Percentiles rank a stretch among this genome's conserved stretches.
These are phyloP conservation scores for Taurulus bubalis DNA, from an alignment of 2,113 vertebrate species.

Conservation along the genomic window DNA sequence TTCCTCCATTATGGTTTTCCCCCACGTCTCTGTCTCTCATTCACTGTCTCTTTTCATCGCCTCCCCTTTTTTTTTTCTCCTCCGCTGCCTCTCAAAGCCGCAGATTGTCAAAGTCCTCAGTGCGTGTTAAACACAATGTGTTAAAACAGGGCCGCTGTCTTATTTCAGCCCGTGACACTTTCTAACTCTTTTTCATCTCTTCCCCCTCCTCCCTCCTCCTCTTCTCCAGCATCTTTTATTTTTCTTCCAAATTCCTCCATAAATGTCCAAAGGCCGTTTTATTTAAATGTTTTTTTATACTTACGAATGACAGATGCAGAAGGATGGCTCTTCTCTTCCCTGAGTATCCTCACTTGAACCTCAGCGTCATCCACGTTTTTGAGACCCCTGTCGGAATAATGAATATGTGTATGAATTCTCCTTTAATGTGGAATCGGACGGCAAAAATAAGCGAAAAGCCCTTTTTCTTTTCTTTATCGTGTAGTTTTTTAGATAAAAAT, in stretches of 20 bases:
- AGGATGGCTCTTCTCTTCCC: conserved; percentile 33
- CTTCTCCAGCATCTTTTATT: conserved; percentile 21
- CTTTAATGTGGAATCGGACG: background rate
- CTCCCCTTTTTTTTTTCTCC: background rate
- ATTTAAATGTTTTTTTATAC: background rate
- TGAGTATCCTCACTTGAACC: conserved; percentile 64
- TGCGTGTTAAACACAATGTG: conserved; percentile 61
- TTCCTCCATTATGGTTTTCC: background rate
- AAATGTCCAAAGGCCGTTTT: conserved; percentile 41
- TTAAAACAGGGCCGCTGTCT: conserved; percentile 64
- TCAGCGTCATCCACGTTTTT: conserved; percentile 1
- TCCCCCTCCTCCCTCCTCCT: background rate
- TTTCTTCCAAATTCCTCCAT: conserved; percentile 58
- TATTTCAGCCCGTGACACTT: conserved; percentile 52
- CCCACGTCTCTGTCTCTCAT: conserved; percentile 4
- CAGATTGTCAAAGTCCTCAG: conserved; percentile 32
- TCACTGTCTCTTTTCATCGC: conserved; percentile 18
- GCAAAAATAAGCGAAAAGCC: background rate
- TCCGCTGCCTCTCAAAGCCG: conserved; percentile 27
- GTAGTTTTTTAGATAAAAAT: background rate
- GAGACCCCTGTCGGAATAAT: background rate
- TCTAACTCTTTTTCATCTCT: conserved; percentile 28
- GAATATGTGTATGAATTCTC: background rate
- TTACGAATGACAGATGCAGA: conserved; percentile 60
- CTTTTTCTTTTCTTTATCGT: background rate